phyloP scores from a whole-genome alignment of 2,113 vertebrate genomes.

The Suncus etruscus region DNA sequence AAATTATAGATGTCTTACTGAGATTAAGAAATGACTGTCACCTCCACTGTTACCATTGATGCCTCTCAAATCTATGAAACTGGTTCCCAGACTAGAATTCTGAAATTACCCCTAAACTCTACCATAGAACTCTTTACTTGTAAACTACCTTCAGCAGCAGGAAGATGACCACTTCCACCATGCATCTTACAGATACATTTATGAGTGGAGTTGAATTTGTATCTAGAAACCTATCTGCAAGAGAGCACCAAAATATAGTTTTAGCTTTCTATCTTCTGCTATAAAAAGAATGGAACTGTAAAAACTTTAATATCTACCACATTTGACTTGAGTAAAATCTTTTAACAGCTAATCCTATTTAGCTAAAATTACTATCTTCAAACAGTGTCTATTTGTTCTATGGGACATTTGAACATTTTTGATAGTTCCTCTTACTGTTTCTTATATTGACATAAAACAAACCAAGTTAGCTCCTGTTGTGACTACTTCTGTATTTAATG shows the following conservation, averaged over 20 bases:
- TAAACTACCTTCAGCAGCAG: not conserved
- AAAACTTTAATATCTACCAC: not conserved
- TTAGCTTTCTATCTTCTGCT: not conserved
- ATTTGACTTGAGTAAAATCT: constrained; percentile 27
- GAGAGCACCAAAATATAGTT: not conserved
- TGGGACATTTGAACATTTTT: not conserved
- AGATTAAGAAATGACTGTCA: not conserved
- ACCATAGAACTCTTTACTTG: not conserved
- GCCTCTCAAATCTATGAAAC: not conserved
- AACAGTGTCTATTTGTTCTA: not conserved
- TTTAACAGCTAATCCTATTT: not conserved
- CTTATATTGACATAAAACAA: not conserved
- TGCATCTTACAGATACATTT: not conserved
- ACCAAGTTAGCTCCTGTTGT: not conserved
- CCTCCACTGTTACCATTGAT: fast-evolving
- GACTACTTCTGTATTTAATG: not conserved
- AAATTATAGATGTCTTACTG: not conserved
- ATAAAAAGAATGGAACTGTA: not conserved
- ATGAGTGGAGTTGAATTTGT: not conserved
- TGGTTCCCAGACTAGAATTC: not conserved
- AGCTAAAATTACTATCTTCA: not conserved
- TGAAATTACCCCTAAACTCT: not conserved
- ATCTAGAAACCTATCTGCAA: not conserved
- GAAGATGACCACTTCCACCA: not conserved
- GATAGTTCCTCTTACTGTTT: not conserved